Evolutionary conservation across 1,140 invertebrate species (phyloP).

Genomic region (Helicorthomorpha holstii): DNA sequence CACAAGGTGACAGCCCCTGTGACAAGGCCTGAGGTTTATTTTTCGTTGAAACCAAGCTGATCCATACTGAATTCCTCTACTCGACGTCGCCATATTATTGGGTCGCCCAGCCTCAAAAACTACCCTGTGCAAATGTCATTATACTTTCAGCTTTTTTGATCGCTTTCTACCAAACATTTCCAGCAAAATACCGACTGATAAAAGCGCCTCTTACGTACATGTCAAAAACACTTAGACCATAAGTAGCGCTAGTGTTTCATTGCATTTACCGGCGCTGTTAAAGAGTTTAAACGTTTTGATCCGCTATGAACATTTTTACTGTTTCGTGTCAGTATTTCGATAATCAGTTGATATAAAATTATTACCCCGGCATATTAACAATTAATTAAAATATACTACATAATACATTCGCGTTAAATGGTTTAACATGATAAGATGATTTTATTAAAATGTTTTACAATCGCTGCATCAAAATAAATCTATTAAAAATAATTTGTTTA

Average conservation of each 20-base stretch:
- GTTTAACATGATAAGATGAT: no score
- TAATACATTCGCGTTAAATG: no score
- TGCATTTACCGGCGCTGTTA: not conserved
- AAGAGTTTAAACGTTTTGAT: no score
- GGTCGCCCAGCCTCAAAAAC: no score
- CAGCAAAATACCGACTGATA: not conserved
- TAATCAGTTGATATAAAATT: no score
- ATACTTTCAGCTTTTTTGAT: not conserved
- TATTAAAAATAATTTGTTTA: no score
- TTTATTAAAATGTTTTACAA: no score
- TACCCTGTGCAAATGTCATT: not conserved
- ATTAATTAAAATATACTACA: no score
- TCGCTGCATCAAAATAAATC: no score
- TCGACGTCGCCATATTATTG: slow-evolving; percentile 52
- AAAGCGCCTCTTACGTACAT: not conserved
- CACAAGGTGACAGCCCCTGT: slow-evolving; percentile 82
- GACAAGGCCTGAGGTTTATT: slow-evolving; percentile 82
- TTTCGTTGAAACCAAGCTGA: slow-evolving; percentile 93
- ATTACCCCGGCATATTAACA: no score
- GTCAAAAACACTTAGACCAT: not conserved
- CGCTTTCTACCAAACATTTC: not conserved
- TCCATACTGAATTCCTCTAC: slow-evolving; percentile 65
- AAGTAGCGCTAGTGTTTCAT: not conserved
- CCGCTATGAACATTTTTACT: no score
- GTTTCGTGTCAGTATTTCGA: no score